Evolutionary conservation across 2,888 invertebrate genomes (phyloP).

Genomic region (Apantesis nais): DNA sequence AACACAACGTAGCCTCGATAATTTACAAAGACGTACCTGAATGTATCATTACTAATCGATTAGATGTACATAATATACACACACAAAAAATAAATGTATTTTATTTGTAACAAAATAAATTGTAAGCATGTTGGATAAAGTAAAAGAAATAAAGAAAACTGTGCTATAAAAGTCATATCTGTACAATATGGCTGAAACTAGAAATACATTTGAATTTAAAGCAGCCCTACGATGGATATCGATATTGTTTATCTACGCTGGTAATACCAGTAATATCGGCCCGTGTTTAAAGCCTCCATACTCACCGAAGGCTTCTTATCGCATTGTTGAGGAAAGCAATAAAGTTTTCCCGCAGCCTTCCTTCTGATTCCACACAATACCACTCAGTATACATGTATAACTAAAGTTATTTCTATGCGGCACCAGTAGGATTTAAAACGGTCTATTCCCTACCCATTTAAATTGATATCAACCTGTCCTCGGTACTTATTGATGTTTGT

Average conservation of each 20-base stretch:
- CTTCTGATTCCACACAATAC: conserved; percentile 12
- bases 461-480: neutral
- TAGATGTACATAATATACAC: neutral
- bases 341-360: conserved; percentile 9
- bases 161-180: neutral
- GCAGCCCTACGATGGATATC: conserved; percentile 9
- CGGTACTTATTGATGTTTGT: neutral
- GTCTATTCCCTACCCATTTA: neutral
- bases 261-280: conserved; percentile 10
- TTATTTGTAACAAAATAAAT: neutral
- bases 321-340: conserved; percentile 14
- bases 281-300: conserved; percentile 1
- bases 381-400: neutral
- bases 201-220: conserved; percentile 10
- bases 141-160: neutral
- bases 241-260: conserved; percentile 9
- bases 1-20: neutral
- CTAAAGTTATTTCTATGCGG: neutral
- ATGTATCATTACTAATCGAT: neutral
- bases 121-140: neutral
- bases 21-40: neutral
- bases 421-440: neutral
- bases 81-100: too few species aligned
- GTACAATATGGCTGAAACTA: neutral
- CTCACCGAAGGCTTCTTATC: neutral